Evolutionary conservation across 2,888 invertebrate genomes (phyloP).

Genomic region (Prosopocoilus inquinatus): DNA sequence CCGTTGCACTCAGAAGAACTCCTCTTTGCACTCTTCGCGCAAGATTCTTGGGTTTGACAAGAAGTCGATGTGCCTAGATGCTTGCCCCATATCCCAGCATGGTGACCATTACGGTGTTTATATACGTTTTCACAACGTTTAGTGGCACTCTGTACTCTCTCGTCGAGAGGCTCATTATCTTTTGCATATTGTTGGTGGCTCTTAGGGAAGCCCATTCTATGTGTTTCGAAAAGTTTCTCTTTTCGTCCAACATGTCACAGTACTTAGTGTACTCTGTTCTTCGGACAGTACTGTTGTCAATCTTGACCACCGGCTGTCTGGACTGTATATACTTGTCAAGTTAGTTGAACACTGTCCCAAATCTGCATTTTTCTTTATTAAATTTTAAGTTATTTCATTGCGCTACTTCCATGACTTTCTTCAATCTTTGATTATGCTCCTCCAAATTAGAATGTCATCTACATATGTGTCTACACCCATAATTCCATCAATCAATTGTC

Average conservation of each 20-base stretch:
- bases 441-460: no score
- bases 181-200: slow-evolving; percentile 6
- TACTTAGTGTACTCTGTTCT: background rate
- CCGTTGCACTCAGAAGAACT: background rate
- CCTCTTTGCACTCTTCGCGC: no score
- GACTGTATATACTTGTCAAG: no score
- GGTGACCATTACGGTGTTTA: background rate
- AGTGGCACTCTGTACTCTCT: background rate
- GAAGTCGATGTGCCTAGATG: background rate
- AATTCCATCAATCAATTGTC: no score
- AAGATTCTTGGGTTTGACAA: background rate
- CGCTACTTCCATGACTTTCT: no score
- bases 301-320: background rate
- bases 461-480: no score
- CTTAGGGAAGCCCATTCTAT: background rate
- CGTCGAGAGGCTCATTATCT: background rate
- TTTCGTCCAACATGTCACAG: slow-evolving; percentile 7
- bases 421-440: no score
- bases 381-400: no score
- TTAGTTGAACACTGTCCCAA: no score
- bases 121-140: background rate
- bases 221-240: background rate
- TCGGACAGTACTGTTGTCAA: background rate
- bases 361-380: no score
- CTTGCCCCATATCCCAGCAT: no score